Percentiles rank a stretch among this genome's conserved stretches.
Evolutionary conservation across 2,888 invertebrate genomes (phyloP).

Genomic region (Brachypterus glaber): DNA sequence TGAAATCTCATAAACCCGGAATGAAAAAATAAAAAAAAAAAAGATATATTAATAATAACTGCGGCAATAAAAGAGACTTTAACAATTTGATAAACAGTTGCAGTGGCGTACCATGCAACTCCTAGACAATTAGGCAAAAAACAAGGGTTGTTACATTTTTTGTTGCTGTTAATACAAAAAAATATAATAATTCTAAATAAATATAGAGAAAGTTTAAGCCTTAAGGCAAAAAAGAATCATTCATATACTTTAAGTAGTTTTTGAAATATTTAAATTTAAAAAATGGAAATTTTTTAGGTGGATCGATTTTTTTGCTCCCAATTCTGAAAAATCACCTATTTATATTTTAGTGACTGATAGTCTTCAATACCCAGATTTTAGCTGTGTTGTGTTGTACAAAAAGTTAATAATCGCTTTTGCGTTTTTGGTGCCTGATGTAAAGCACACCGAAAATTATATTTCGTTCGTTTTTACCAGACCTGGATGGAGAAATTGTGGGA

Average conservation of each 20-base stretch:
- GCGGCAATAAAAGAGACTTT: no score
- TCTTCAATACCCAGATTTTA: constrained; percentile 86
- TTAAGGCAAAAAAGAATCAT: neutral
- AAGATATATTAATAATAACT: no score
- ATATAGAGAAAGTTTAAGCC: constrained; percentile 1
- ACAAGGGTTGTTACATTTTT: no score
- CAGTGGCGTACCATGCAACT: no score
- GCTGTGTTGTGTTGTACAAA: constrained; percentile 76
- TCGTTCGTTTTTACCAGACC: constrained; percentile 84
- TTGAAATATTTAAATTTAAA: no score
- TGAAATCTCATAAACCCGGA: no score
- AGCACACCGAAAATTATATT: constrained; percentile 76
- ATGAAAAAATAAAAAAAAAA: no score
- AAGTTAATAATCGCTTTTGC: constrained; percentile 83
- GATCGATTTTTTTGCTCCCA: neutral
- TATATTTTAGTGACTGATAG: constrained; percentile 70
- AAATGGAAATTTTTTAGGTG: no score
- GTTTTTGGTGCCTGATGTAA: constrained; percentile 76
- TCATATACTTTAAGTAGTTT: constrained; percentile 2
- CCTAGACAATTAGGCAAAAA: no score
- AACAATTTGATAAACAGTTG: no score
- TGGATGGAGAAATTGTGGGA: constrained; percentile 74
- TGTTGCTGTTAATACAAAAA: no score
- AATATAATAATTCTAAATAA: neutral
- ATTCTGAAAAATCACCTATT: neutral